Conservation (phyloP, 2,888 invertebrate species). For the Polyommatus iphigenia region DNA sequence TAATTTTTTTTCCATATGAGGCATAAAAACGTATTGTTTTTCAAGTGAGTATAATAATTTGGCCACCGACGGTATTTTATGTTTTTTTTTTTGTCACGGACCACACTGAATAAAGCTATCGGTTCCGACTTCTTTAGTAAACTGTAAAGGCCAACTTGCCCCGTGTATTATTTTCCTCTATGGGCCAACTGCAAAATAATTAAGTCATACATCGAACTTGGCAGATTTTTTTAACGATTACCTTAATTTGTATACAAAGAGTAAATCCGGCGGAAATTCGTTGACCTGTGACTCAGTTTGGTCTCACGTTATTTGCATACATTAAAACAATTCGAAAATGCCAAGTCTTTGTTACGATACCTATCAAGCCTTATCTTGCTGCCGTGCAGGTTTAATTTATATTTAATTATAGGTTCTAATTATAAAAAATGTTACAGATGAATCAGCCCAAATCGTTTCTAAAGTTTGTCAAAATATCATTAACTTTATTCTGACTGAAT, state of each 20-base stretch:
- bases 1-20: too few species aligned
- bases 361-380: neutral
- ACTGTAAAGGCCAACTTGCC: neutral
- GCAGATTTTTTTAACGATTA: neutral
- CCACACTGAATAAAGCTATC: too few species aligned
- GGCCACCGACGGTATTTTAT: too few species aligned
- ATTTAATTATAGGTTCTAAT: neutral
- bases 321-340: slow-evolving; percentile 7
- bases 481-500: too few species aligned
- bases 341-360: slow-evolving; percentile 3
- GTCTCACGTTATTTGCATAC: slow-evolving; percentile 12
- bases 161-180: too few species aligned
- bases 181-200: neutral
- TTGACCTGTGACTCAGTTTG: slow-evolving; percentile 1
- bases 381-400: too few species aligned
- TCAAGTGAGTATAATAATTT: too few species aligned
- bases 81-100: too few species aligned
- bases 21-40: too few species aligned
- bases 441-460: too few species aligned
- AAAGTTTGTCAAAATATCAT: too few species aligned
- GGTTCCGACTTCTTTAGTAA: neutral
- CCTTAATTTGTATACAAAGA: slow-evolving; percentile 17
- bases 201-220: neutral
- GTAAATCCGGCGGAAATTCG: slow-evolving; percentile 9
- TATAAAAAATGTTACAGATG: neutral